These are phyloP conservation scores for Rosalia funebris DNA, from an alignment of 2,888 invertebrate species.

Conservation along the genomic window DNA sequence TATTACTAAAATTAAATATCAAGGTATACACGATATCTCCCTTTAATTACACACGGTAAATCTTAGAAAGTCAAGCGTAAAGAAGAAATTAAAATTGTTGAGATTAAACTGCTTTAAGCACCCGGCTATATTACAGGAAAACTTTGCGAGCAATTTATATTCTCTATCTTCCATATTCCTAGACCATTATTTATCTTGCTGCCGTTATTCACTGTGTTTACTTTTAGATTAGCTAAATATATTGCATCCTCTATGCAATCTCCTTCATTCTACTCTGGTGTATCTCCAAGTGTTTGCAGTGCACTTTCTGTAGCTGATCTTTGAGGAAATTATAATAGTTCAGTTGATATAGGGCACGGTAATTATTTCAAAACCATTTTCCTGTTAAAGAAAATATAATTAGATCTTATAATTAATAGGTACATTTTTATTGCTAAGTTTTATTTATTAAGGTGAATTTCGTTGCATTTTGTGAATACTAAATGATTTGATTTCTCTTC, in stretches of 20 bases:
- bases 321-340: background rate
- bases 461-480: too few species aligned
- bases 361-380: too few species aligned
- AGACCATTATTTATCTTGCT: slow-evolving; percentile 13
- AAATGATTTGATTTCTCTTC: too few species aligned
- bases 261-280: background rate
- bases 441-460: too few species aligned
- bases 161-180: slow-evolving; percentile 9
- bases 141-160: slow-evolving; percentile 4
- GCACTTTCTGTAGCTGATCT: background rate
- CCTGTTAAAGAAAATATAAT: too few species aligned
- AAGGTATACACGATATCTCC: too few species aligned
- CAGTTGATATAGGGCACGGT: too few species aligned
- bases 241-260: background rate
- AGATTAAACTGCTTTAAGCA: background rate
- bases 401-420: too few species aligned
- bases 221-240: slow-evolving; percentile 18
- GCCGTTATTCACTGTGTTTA: slow-evolving; percentile 11
- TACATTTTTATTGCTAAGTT: too few species aligned
- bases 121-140: slow-evolving; percentile 8
- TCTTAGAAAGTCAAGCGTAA: too few species aligned
- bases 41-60: too few species aligned
- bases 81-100: background rate
- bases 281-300: background rate
- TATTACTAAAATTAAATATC: too few species aligned